Evolutionary conservation across 2,888 invertebrate species (phyloP).

Genomic region (Drosophila buzzatii): DNA sequence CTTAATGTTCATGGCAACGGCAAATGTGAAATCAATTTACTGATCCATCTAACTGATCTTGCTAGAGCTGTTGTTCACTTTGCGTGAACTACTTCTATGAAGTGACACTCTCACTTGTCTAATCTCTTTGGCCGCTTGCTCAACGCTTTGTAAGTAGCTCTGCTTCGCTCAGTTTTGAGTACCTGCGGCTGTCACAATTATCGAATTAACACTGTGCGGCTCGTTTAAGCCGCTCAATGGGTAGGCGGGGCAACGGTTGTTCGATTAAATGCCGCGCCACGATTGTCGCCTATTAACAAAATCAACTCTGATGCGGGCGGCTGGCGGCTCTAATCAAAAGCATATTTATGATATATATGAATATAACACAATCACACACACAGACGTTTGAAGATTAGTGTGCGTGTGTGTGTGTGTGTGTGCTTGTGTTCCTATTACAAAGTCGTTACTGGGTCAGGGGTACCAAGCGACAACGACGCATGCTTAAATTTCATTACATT

Average conservation of each 20-base stretch:
- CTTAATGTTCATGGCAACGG: neutral
- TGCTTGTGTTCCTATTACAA: constrained; percentile 45
- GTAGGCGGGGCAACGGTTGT: constrained; percentile 10
- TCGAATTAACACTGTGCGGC: constrained; percentile 49
- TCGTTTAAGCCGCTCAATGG: constrained; percentile 33
- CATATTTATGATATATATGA: constrained; percentile 71
- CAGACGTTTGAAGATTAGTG: constrained; percentile 3
- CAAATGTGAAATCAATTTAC: neutral
- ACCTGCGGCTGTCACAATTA: constrained; percentile 51
- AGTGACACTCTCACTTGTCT: neutral
- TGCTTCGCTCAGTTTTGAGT: constrained; percentile 25
- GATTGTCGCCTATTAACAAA: constrained; percentile 75
- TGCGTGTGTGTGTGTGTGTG: constrained; percentile 6
- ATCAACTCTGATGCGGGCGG: constrained; percentile 66
- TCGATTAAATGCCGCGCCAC: constrained; percentile 70
- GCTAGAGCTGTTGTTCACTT: neutral
- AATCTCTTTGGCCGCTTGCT: neutral
- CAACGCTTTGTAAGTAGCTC: constrained; percentile 28
- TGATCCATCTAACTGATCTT: neutral
- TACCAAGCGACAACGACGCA: constrained; percentile 48
- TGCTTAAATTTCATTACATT: constrained; percentile 74
- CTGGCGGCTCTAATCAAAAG: constrained; percentile 69
- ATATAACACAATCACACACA: constrained; percentile 11
- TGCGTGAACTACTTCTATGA: neutral
- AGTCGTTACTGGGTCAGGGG: constrained; percentile 73